These are phyloP conservation scores for Rhyacophila brunnea DNA, from an alignment of 1,140 invertebrate genomes.

Conservation along the genomic window DNA sequence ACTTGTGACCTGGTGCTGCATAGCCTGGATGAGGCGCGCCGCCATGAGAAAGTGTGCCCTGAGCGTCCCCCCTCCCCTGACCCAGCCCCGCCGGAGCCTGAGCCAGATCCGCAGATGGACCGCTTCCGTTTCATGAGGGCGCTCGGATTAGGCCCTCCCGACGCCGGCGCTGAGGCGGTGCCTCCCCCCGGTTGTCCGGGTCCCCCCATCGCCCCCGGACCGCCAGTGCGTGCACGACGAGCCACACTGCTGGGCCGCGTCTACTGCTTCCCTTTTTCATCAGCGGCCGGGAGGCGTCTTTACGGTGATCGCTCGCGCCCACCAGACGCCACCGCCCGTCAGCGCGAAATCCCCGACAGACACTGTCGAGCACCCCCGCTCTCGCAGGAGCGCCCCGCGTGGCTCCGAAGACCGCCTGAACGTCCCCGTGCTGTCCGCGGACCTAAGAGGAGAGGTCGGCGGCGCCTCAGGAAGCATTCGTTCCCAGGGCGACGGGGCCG, in stretches of 20 bases:
- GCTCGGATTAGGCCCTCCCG: too few species aligned
- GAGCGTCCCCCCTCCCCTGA: conserved; percentile 1
- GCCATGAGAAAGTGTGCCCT: conserved; percentile 48
- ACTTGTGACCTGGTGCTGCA: conserved; percentile 65
- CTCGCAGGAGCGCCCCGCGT: conserved; percentile 11
- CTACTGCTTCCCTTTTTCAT: conserved; percentile 48
- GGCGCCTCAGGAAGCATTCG: conserved; percentile 36
- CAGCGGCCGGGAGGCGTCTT: conserved; percentile 46
- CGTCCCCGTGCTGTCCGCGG: too few species aligned
- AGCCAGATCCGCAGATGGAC: neutral
- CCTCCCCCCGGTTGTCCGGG: too few species aligned
- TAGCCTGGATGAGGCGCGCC: conserved; percentile 43
- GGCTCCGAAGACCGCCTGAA: conserved; percentile 38
- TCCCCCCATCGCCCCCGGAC: neutral
- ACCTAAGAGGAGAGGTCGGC: too few species aligned
- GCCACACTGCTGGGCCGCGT: conserved; percentile 11
- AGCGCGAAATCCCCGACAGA: conserved; percentile 43
- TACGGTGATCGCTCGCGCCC: conserved; percentile 34
- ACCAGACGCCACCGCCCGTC: neutral
- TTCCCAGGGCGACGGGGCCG: conserved; percentile 49
- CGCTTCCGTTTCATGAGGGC: too few species aligned
- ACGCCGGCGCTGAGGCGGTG: too few species aligned
- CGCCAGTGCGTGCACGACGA: neutral
- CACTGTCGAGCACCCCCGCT: conserved; percentile 39
- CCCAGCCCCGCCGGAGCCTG: neutral